These are phyloP conservation scores for Elephas maximus DNA, from an alignment of 2,113 vertebrate species.

Conservation along the genomic window DNA sequence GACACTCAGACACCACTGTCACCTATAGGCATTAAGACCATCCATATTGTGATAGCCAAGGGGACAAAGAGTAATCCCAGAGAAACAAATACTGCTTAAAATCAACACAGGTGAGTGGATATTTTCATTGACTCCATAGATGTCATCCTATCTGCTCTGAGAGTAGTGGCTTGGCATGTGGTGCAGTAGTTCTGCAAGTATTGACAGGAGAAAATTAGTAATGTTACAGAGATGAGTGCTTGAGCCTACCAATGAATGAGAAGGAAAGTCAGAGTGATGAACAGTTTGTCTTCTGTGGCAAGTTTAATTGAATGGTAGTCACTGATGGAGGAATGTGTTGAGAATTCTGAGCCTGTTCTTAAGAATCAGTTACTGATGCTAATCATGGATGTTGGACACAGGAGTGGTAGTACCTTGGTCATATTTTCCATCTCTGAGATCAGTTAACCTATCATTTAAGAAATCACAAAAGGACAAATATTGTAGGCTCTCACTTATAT, in stretches of 20 bases:
- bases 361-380: neutral
- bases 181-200: neutral
- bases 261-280: conserved; percentile 18
- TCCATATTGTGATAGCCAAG: neutral
- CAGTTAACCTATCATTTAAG: neutral
- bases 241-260: neutral
- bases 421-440: neutral
- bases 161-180: neutral
- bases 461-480: too few relatives aligned
- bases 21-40: neutral
- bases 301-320: neutral
- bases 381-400: neutral
- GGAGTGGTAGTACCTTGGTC: neutral
- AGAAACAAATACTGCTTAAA: neutral
- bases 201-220: neutral
- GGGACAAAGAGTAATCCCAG: neutral
- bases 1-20: neutral
- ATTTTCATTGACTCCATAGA: neutral
- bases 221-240: neutral
- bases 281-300: neutral
- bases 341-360: neutral
- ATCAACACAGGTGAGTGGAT: neutral
- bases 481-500: too few relatives aligned
- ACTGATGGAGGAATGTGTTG: neutral
- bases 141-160: neutral